These are phyloP conservation scores for Pycnomerus fuliginosus DNA, from an alignment of 2,888 invertebrate genomes.

Conservation along the genomic window DNA sequence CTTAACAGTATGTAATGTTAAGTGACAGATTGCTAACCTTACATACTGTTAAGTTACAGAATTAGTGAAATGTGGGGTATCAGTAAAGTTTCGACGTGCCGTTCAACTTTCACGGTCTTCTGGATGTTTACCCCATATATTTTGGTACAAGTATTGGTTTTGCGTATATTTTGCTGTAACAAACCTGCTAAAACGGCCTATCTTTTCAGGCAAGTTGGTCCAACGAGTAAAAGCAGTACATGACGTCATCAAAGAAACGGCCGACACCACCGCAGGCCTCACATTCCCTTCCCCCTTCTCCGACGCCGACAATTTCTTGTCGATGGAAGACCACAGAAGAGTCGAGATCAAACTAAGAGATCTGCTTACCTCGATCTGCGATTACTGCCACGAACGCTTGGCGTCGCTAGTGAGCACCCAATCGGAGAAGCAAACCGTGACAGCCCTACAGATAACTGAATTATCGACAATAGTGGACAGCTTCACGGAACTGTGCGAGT, in stretches of 20 bases:
- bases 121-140: too few species aligned
- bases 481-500: slow-evolving; percentile 76
- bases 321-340: slow-evolving; percentile 65
- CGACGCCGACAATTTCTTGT: slow-evolving; percentile 68
- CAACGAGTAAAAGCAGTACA: slow-evolving; percentile 73
- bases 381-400: slow-evolving; percentile 90
- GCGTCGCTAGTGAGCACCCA: slow-evolving; percentile 83
- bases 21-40: too few species aligned
- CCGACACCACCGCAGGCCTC: slow-evolving; percentile 63
- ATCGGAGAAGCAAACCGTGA: slow-evolving; percentile 70
- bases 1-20: too few species aligned
- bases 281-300: slow-evolving; percentile 41
- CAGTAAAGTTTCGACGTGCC: too few species aligned
- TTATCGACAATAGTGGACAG: slow-evolving; percentile 74
- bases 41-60: too few species aligned
- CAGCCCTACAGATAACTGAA: slow-evolving; percentile 74
- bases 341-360: slow-evolving; percentile 73
- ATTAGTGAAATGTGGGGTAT: too few species aligned
- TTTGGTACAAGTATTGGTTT: too few species aligned
- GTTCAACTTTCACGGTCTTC: too few species aligned
- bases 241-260: slow-evolving; percentile 75
- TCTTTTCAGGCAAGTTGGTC: slow-evolving; percentile 59
- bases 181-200: too few species aligned
- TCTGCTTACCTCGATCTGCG: slow-evolving; percentile 79
- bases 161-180: too few species aligned